phyloP scores from a whole-genome alignment of 1,140 invertebrate species.

The Nomia melanderi region DNA sequence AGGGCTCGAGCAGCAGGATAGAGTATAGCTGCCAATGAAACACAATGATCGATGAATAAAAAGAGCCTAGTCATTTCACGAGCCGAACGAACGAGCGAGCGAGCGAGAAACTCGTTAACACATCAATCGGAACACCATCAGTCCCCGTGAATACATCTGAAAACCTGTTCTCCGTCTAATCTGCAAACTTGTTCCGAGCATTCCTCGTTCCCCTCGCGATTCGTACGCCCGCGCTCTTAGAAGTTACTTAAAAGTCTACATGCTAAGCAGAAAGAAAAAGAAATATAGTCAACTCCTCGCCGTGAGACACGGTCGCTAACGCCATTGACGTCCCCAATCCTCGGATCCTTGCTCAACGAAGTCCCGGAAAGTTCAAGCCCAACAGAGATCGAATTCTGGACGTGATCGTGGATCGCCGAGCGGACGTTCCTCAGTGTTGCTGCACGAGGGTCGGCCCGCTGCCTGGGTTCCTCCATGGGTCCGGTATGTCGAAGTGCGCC shows the following conservation, averaged over 20 bases:
- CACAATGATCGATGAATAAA: not conserved
- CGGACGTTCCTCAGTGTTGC: conserved; percentile 73
- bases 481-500: conserved; percentile 85
- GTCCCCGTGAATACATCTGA: too few species aligned
- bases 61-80: not conserved
- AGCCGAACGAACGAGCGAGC: too few species aligned
- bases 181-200: too few species aligned
- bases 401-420: conserved; percentile 17
- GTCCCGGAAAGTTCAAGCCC: not conserved
- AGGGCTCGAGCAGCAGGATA: conserved; percentile 63
- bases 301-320: not conserved
- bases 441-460: conserved; percentile 76
- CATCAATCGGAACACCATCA: too few species aligned
- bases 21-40: conserved; percentile 49
- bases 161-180: too few species aligned
- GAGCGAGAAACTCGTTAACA: too few species aligned
- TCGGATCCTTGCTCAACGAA: not conserved
- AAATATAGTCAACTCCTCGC: not conserved
- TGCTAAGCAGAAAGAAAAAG: not conserved
- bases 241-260: not conserved
- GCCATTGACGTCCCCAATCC: not conserved
- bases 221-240: not conserved
- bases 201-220: not conserved
- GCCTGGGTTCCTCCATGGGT: conserved; percentile 78
- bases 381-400: conserved; percentile 27